Base-by-base conservation (phyloP, 1,140 invertebrate species). In the Saccostrea cuccullata region DNA sequence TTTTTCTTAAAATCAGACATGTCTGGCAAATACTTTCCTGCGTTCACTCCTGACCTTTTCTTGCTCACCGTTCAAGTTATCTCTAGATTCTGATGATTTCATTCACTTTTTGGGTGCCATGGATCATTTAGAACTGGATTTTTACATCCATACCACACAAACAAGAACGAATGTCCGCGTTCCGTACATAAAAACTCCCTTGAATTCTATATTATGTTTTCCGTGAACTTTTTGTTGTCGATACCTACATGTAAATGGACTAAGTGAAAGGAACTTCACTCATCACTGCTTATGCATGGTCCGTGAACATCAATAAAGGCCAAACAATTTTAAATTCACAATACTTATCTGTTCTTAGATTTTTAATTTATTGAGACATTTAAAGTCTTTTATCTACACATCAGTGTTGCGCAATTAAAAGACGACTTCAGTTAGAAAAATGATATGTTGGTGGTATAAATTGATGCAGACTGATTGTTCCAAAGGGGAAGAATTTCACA, bases 221-320 rank as follows among this genome's bases (percentile, higher is more conserved):
- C 15, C 58, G n/a, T 64, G 8, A 64, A 64, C n/a, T 64, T 64
- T 64, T 64, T 20, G n/a, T 64, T 20, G 58, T 20, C 5, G 58
- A 64, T 6, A 64, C 58, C 17, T 64, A n/a, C 58, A 64, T 20
- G 58, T 64, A 64, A 64, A 64, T 64, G 13, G 17, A 6, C 17
- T n/a, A 64, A 64, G 17, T 64, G 58, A 20, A 64, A 64, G 58
- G 58, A 64, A 64, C 17, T 20, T 64, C n/a, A 30, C 26, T 15
- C 70, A 77, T 77, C 70, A 77, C 23, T 77, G 70, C 30, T 30
- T 36, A 77, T 77, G 70, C 70, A 77, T 77, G 70, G 70, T 36
- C 15, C 6, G 70, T 77, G 26, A 40, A 15, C 15, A 77, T 30
- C 70, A 77, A 77, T 77, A 77, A 26, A 77, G 15, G 26, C 30